Evolutionary conservation across 2,113 vertebrate genomes (phyloP).

Genomic region (Peromyscus leucopus): DNA sequence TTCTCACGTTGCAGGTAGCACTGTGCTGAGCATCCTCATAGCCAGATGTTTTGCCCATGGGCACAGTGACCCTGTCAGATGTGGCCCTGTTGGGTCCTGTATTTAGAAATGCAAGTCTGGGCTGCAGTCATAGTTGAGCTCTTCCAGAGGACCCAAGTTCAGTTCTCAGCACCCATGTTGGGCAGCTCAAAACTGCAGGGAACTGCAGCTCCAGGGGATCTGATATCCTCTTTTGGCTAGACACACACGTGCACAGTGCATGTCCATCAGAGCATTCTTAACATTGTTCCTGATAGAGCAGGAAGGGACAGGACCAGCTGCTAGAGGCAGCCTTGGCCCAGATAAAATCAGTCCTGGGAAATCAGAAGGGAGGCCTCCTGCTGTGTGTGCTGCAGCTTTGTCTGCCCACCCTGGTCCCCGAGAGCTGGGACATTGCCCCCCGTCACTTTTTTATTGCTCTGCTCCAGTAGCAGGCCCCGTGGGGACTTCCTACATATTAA

Average conservation of each 20-base stretch:
- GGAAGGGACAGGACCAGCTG: not conserved
- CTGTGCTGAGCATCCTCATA: not conserved
- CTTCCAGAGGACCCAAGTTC: not conserved
- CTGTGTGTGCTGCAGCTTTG: not conserved
- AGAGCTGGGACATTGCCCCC: not conserved
- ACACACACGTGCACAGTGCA: not conserved
- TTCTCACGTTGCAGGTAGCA: not conserved
- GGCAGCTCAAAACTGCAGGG: not conserved
- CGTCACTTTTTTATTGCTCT: not conserved
- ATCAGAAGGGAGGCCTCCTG: not conserved
- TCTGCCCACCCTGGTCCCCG: not conserved
- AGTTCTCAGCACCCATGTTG: not conserved
- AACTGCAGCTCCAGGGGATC: not conserved
- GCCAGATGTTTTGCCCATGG: not conserved
- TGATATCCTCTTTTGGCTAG: no score
- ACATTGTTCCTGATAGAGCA: not conserved
- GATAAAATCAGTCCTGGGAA: not conserved
- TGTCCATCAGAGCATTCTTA: not conserved
- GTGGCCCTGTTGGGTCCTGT: not conserved
- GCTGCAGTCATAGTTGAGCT: not conserved
- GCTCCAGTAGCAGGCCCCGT: not conserved
- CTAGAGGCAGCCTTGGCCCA: not conserved
- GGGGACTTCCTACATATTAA: constrained; percentile 8
- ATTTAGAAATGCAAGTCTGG: not conserved
- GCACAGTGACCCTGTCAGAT: not conserved